These are phyloP conservation scores for Chionoecetes opilio DNA, from an alignment of 1,140 invertebrate genomes.

Conservation along the genomic window DNA sequence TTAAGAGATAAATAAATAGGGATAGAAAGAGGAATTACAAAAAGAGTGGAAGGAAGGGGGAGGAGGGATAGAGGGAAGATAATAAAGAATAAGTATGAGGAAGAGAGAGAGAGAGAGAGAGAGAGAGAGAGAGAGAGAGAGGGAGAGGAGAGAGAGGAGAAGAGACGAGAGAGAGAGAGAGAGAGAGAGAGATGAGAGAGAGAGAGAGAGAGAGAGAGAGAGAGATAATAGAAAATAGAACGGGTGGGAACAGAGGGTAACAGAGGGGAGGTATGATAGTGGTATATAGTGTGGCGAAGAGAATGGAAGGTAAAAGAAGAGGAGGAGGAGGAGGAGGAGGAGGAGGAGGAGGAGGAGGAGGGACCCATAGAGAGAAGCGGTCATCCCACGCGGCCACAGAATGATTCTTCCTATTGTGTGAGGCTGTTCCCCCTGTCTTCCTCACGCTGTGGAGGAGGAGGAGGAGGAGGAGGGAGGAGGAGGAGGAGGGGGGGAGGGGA, in stretches of 20 bases:
- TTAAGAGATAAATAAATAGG: neutral
- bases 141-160: neutral
- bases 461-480: neutral
- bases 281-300: neutral
- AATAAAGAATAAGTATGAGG: too few relatives aligned
- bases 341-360: slow-evolving; percentile 20
- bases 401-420: slow-evolving; percentile 57
- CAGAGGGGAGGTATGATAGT: too few relatives aligned
- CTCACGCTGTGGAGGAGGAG: neutral
- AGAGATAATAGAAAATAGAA: neutral
- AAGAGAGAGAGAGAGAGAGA: neutral
- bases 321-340: slow-evolving; percentile 45
- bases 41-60: neutral
- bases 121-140: neutral
- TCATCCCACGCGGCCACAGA: slow-evolving; percentile 36
- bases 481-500: neutral
- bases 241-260: neutral
- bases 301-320: neutral
- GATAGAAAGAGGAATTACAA: neutral
- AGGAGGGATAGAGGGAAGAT: neutral
- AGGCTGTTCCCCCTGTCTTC: slow-evolving; percentile 24
- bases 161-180: neutral
- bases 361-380: neutral
- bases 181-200: neutral
- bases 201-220: neutral